Conservation (phyloP, 2,797 vertebrate genomes). For the Hafferia zeledoni region DNA sequence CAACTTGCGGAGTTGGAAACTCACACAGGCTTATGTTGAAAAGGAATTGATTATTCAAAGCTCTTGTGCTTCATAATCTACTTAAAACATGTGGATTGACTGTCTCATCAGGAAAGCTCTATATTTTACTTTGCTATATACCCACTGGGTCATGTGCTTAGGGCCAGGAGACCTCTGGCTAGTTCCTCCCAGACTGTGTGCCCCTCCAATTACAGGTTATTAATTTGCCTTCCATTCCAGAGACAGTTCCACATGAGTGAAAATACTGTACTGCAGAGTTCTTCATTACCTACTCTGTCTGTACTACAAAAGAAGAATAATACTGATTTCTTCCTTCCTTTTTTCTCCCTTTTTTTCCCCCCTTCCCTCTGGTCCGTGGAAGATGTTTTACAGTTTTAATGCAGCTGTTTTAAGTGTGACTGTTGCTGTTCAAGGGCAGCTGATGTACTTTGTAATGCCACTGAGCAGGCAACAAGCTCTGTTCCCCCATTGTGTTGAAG, state of each 20-base stretch:
- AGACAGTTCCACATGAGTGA: constrained; percentile 57
- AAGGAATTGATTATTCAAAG: constrained; percentile 65
- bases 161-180: constrained; percentile 50
- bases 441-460: constrained; percentile 66
- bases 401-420: constrained; percentile 48
- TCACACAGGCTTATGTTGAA: constrained; percentile 41
- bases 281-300: constrained; percentile 49
- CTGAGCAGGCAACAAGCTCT: constrained; percentile 32
- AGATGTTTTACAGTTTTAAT: constrained; percentile 59
- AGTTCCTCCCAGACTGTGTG: neutral
- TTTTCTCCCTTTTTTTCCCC: neutral
- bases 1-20: constrained; percentile 50
- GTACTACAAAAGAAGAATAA: constrained; percentile 36
- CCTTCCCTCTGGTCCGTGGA: constrained; percentile 4
- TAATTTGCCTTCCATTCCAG: constrained; percentile 50
- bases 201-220: constrained; percentile 61
- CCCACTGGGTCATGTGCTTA: constrained; percentile 32
- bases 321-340: neutral
- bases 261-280: neutral
- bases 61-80: constrained; percentile 61
- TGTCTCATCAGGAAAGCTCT: constrained; percentile 57
- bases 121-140: constrained; percentile 19
- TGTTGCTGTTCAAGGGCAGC: constrained; percentile 55
- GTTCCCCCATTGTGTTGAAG: constrained; percentile 64
- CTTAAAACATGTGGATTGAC: constrained; percentile 61